Percentiles rank a stretch among this genome's conserved stretches.
These are phyloP conservation scores for Lacanobia oleracea DNA, from an alignment of 2,888 invertebrate genomes.

Conservation along the genomic window DNA sequence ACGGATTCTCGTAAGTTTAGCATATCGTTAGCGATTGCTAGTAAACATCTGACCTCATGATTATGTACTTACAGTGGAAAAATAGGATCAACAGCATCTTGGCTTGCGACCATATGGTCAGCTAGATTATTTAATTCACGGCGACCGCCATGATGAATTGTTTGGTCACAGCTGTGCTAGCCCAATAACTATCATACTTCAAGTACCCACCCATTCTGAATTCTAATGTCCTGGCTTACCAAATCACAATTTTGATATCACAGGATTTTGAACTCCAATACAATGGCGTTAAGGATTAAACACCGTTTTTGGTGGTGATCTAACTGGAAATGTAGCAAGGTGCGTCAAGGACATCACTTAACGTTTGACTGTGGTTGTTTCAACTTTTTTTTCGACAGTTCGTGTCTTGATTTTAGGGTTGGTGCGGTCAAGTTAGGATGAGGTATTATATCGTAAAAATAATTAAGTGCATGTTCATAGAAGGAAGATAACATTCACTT, in stretches of 20 bases:
- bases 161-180: conserved; percentile 71
- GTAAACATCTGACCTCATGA: conserved; percentile 54
- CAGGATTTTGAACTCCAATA: conserved; percentile 69
- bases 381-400: conserved; percentile 79
- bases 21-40: conserved; percentile 22
- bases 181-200: conserved; percentile 68
- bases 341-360: conserved; percentile 85
- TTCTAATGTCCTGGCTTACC: conserved; percentile 74
- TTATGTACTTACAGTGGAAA: conserved; percentile 49
- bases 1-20: conserved; percentile 28
- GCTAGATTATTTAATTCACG: conserved; percentile 47
- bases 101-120: conserved; percentile 56
- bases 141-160: conserved; percentile 51
- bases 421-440: conserved; percentile 29
- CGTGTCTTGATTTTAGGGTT: conserved; percentile 72
- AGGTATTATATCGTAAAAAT: neutral
- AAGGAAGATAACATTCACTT: neutral
- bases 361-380: conserved; percentile 78
- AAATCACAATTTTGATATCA: conserved; percentile 56
- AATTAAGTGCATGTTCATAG: neutral
- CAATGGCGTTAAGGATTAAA: conserved; percentile 69
- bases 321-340: conserved; percentile 81
- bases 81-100: conserved; percentile 49
- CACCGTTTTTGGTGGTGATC: conserved; percentile 61
- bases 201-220: conserved; percentile 76